phyloP scores from a whole-genome alignment of 2,113 vertebrate genomes.

The Epinephelus fuscoguttatus region DNA sequence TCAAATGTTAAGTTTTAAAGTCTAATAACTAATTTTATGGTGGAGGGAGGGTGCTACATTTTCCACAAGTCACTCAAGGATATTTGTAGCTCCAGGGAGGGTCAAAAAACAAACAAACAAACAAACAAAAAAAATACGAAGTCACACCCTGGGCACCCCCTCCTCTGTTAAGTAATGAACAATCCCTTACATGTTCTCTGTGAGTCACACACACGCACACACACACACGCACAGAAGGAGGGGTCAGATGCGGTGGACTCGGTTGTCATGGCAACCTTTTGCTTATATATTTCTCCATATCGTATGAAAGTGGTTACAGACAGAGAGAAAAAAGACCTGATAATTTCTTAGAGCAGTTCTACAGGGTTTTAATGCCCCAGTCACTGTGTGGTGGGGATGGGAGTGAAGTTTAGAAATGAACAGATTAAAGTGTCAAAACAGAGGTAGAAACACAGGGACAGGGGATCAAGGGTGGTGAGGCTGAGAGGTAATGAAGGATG shows the following conservation, averaged over 20 bases:
- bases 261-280: slow-evolving; percentile 84
- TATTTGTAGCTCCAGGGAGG: too few species aligned
- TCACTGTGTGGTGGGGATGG: background rate
- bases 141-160: too few species aligned
- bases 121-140: too few species aligned
- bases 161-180: too few species aligned
- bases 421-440: slow-evolving; percentile 44
- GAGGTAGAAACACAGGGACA: slow-evolving; percentile 17
- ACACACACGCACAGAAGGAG: slow-evolving; percentile 40
- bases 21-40: too few species aligned
- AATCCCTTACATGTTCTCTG: background rate
- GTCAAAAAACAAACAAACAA: too few species aligned
- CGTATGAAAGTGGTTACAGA: slow-evolving; percentile 60
- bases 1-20: too few species aligned
- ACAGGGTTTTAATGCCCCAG: background rate
- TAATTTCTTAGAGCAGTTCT: slow-evolving; percentile 39
- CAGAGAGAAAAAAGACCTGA: slow-evolving; percentile 28
- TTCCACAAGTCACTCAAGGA: too few species aligned
- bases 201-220: slow-evolving; percentile 19
- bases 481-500: background rate
- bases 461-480: slow-evolving; percentile 7
- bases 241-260: slow-evolving; percentile 65
- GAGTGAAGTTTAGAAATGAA: slow-evolving; percentile 17
- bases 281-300: slow-evolving; percentile 78
- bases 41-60: too few species aligned